Conservation (phyloP, 2,888 invertebrate species). For the Ennomos erosarius region DNA sequence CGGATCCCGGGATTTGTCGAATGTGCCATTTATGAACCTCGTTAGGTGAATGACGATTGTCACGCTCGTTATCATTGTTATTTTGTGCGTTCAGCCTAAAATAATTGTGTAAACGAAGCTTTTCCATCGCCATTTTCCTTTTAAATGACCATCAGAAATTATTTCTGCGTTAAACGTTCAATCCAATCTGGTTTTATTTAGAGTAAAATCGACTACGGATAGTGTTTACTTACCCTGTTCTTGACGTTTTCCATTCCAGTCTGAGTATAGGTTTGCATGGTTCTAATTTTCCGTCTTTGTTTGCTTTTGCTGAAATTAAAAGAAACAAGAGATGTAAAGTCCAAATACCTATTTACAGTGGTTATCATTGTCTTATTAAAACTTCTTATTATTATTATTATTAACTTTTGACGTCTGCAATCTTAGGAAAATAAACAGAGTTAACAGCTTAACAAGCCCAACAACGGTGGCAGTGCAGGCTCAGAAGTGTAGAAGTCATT, state of each 20-base stretch:
- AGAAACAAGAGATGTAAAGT: neutral
- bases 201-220: too few relatives aligned
- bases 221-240: slow-evolving; percentile 88
- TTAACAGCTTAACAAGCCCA: neutral
- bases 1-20: slow-evolving; percentile 14
- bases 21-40: slow-evolving; percentile 21
- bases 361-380: too few relatives aligned
- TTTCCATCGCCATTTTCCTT: neutral
- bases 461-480: too few relatives aligned
- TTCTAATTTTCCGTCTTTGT: slow-evolving; percentile 96
- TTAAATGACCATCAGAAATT: neutral
- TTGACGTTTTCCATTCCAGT: slow-evolving; percentile 97
- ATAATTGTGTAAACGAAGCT: slow-evolving; percentile 15
- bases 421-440: neutral
- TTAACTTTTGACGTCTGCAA: too few relatives aligned
- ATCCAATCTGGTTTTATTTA: neutral
- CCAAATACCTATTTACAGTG: too few relatives aligned
- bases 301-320: slow-evolving; percentile 91
- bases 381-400: too few relatives aligned
- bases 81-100: slow-evolving; percentile 11
- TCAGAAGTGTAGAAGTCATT: too few relatives aligned
- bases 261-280: slow-evolving; percentile 97
- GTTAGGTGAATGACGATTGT: slow-evolving; percentile 23
- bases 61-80: slow-evolving; percentile 11
- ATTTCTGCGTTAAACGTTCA: neutral